Base-by-base conservation (phyloP, 2,797 vertebrate genomes). In the Sphaeramia orbicularis region DNA sequence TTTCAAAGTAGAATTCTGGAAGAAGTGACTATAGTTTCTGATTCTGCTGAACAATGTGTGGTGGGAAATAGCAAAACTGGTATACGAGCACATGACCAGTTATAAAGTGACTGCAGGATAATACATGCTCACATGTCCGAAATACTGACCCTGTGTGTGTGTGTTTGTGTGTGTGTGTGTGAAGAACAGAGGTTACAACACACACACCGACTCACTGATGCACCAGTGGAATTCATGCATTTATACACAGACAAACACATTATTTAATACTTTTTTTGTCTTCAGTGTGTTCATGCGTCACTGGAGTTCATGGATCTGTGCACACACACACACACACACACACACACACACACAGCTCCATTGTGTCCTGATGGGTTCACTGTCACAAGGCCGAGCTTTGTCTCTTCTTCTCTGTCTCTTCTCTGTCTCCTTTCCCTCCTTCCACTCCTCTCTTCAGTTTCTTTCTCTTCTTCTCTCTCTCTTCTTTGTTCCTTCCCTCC, bases 301-400 rank as follows among this genome's bases (percentile, higher is more conserved):
- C 44, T 37, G 53, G 51, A 63, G 42, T 54, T 52, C 50, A 38
- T 15, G 16, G 47, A 58, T 19, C 27, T 14, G 14, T 13, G 15
- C 38, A 14, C 18, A 10, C 32, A n/a, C n/a, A n/a, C n/a, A n/a
- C n/a, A 21, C 35, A 53, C 47, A 47, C 41, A 51, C 12, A 24
- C n/a, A 60, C 43, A 43, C 27, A 40, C 32, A 63, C 40, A 38
- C 85, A 86, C 74, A 87, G 76, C 72, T 78, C 75, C 85, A 62
- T 87, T 88, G 76, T 84, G 70, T 86, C 61, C 64, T 10, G 35
- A 71, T 40, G 72, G 69, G 53, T 70, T 71, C 53, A 10, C 41
- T 40, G 74, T 78, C 80, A 92, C 91, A 93, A 92, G 85, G 85
- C 78, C 53, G 44, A 63, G 61, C 88, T 91, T 90, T 93, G 90